Percentiles rank a stretch among this genome's conserved stretches.
phyloP scores from a whole-genome alignment of 2,888 invertebrate species.

The Parelbella ahira region DNA sequence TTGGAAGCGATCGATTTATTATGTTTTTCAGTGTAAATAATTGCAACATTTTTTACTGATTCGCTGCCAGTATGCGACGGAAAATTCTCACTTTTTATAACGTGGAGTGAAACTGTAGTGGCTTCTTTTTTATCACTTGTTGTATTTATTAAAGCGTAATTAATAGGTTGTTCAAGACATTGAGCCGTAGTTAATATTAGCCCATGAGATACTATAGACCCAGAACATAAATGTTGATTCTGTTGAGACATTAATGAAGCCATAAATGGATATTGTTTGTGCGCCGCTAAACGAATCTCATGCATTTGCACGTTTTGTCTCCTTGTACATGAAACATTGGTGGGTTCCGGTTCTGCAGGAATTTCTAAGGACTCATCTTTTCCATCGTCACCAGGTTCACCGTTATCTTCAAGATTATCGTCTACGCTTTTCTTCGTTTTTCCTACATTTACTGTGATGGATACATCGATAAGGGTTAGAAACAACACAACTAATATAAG shows the following conservation, averaged over 20 bases:
- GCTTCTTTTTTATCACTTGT: slow-evolving; percentile 54
- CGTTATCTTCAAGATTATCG: slow-evolving; percentile 55
- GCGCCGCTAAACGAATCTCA: slow-evolving; percentile 50
- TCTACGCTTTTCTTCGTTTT: slow-evolving; percentile 56
- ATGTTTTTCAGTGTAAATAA: slow-evolving; percentile 60
- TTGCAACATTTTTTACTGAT: slow-evolving; percentile 53
- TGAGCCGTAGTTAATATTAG: slow-evolving; percentile 59
- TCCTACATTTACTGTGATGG: slow-evolving; percentile 46
- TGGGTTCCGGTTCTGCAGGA: slow-evolving; percentile 44
- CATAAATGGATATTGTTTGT: slow-evolving; percentile 62
- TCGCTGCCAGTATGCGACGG: slow-evolving; percentile 50
- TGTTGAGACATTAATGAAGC: slow-evolving; percentile 62
- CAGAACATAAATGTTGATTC: slow-evolving; percentile 63
- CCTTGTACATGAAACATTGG: slow-evolving; percentile 50
- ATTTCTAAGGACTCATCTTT: slow-evolving; percentile 61
- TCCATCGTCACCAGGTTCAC: slow-evolving; percentile 52
- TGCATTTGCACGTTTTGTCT: slow-evolving; percentile 58
- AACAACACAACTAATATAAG: slow-evolving; percentile 42
- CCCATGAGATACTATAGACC: slow-evolving; percentile 58
- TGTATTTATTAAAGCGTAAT: slow-evolving; percentile 57
- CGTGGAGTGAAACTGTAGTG: slow-evolving; percentile 43
- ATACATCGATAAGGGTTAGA: slow-evolving; percentile 38
- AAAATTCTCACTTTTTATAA: slow-evolving; percentile 58
- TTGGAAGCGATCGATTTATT: slow-evolving; percentile 54
- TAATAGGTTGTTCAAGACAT: slow-evolving; percentile 48